These are phyloP conservation scores for Kryptopterus vitreolus DNA, from an alignment of 2,797 vertebrate species.

Conservation along the genomic window DNA sequence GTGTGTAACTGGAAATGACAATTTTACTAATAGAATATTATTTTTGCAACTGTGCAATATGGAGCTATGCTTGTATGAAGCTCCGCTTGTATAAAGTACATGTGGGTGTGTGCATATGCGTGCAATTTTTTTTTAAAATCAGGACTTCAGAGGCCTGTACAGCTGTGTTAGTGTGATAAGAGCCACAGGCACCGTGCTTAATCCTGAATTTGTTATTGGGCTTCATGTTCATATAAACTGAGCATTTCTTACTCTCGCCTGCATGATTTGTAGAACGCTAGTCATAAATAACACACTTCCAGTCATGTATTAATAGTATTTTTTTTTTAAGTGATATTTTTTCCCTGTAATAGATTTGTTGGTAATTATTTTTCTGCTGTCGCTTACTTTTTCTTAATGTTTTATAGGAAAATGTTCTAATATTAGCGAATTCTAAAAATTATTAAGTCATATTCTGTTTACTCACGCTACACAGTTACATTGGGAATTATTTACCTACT, in stretches of 20 bases:
- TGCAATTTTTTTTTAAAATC: conserved; percentile 4
- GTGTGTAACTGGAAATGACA: not conserved
- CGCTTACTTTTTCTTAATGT: not conserved
- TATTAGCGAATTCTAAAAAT: no score
- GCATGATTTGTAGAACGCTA: not conserved
- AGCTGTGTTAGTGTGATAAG: conserved; percentile 34
- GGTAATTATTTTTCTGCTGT: not conserved
- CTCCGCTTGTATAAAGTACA: not conserved
- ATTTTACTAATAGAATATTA: not conserved
- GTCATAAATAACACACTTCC: not conserved
- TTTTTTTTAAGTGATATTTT: not conserved
- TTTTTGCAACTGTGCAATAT: not conserved
- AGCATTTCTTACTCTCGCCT: not conserved
- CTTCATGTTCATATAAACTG: not conserved
- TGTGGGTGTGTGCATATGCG: not conserved
- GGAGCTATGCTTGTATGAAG: not conserved
- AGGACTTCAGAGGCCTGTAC: conserved; percentile 5
- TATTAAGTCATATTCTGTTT: not conserved
- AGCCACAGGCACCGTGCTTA: not conserved
- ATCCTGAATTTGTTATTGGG: conserved; percentile 25
- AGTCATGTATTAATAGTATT: not conserved
- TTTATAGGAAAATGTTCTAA: not conserved
- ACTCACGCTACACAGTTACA: not conserved
- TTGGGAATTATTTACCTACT: not conserved
- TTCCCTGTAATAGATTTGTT: not conserved